Percentiles rank a stretch among this genome's conserved stretches.
These are phyloP conservation scores for Drosophila picticornis DNA, from an alignment of 2,888 invertebrate genomes.

Conservation along the genomic window DNA sequence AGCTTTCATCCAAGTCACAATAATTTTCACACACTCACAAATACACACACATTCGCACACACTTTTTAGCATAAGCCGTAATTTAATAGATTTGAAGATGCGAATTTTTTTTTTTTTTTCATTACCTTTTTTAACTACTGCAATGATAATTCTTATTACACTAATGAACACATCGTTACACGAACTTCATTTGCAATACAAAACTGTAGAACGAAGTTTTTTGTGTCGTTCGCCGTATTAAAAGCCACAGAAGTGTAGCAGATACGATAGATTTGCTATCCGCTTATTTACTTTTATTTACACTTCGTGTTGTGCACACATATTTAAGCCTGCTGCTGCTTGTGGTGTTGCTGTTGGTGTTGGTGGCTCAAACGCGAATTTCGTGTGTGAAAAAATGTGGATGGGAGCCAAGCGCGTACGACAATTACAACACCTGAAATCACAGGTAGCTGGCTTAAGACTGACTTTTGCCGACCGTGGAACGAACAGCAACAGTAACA, in stretches of 20 bases:
- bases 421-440: slow-evolving; percentile 64
- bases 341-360: neutral
- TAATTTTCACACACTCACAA: slow-evolving; percentile 13
- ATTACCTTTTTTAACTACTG: slow-evolving; percentile 16
- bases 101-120: neutral
- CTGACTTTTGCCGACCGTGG: slow-evolving; percentile 67
- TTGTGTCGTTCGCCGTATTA: slow-evolving; percentile 7
- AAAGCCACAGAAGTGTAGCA: slow-evolving; percentile 26
- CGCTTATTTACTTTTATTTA: slow-evolving; percentile 26
- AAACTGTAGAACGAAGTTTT: slow-evolving; percentile 14
- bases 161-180: slow-evolving; percentile 23
- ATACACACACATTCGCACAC: neutral
- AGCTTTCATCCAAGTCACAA: slow-evolving; percentile 17
- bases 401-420: slow-evolving; percentile 56
- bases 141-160: slow-evolving; percentile 16
- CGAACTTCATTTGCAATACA: slow-evolving; percentile 14
- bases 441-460: slow-evolving; percentile 74
- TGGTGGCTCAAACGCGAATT: slow-evolving; percentile 44
- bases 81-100: slow-evolving; percentile 7
- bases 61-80: neutral
- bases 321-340: slow-evolving; percentile 12
- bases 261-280: slow-evolving; percentile 24
- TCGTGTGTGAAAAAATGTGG: slow-evolving; percentile 33
- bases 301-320: slow-evolving; percentile 30
- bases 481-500: slow-evolving; percentile 46